These are phyloP conservation scores for Crossocerus cetratus DNA, from an alignment of 2,888 invertebrate genomes.

Conservation along the genomic window DNA sequence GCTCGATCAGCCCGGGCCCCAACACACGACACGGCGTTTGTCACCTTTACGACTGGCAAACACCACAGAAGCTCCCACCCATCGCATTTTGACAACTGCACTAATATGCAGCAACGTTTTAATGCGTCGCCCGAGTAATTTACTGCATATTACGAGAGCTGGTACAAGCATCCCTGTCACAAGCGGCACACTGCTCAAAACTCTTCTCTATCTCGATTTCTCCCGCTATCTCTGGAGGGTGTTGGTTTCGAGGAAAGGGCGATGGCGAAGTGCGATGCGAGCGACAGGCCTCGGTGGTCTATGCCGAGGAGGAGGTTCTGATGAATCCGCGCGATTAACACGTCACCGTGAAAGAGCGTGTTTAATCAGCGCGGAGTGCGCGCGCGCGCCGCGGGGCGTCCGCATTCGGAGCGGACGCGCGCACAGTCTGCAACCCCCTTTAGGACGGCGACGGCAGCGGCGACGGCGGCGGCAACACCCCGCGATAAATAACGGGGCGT, in stretches of 20 bases:
- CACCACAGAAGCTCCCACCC: no score
- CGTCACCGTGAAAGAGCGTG: constrained; percentile 72
- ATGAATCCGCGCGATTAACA: constrained; percentile 72
- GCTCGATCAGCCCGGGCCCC: not conserved
- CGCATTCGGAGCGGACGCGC: constrained; percentile 60
- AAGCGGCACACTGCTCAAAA: no score
- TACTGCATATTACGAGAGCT: not conserved
- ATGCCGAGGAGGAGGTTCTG: constrained; percentile 54
- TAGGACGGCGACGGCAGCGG: constrained; percentile 39
- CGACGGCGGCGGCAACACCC: constrained; percentile 59
- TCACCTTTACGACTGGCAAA: no score
- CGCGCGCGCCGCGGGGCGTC: constrained; percentile 71
- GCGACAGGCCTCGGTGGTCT: constrained; percentile 14
- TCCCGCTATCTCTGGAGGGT: no score
- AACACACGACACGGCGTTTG: not conserved
- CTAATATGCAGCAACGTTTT: no score
- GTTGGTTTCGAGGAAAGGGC: constrained; percentile 2
- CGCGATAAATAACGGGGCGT: constrained; percentile 68
- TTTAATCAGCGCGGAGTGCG: constrained; percentile 70
- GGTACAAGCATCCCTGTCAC: no score
- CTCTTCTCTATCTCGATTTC: no score
- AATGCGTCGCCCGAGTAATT: no score
- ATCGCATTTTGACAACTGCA: no score
- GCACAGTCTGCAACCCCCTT: constrained; percentile 58
- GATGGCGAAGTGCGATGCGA: constrained; percentile 10